A percentile compares a stretch with the other conserved stretches of the same genome.
Evolutionary conservation across 2,888 invertebrate species (phyloP).

Genomic region (Patella depressa): DNA sequence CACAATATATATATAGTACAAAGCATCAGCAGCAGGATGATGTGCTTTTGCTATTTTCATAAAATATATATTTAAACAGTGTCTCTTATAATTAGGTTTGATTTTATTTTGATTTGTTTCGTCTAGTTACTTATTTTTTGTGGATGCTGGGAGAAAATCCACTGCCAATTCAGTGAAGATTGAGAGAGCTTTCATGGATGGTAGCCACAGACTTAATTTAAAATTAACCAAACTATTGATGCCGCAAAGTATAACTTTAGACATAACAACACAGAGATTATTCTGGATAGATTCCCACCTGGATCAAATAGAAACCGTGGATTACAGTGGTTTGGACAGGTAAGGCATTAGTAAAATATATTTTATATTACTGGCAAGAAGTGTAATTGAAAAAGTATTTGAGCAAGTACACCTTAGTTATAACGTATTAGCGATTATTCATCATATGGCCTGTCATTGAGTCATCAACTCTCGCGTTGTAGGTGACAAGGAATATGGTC

Average conservation of each 20-base stretch:
- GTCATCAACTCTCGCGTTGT: too few species aligned
- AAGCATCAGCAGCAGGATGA: not conserved
- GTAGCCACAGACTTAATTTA: constrained; percentile 79
- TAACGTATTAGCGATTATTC: too few species aligned
- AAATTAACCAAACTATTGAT: constrained; percentile 94
- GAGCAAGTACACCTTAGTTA: too few species aligned
- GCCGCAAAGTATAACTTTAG: constrained; percentile 91
- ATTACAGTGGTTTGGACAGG: constrained; percentile 89
- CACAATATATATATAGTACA: not conserved
- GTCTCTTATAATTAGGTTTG: not conserved
- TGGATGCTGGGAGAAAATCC: constrained; percentile 74
- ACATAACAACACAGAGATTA: constrained; percentile 89
- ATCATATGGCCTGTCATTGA: too few species aligned
- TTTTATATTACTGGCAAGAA: too few species aligned
- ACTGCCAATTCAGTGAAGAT: constrained; percentile 79
- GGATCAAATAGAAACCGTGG: constrained; percentile 95
- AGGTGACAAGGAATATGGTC: too few species aligned
- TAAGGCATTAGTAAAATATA: constrained; percentile 54
- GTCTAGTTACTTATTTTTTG: constrained; percentile 74
- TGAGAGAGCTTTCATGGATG: constrained; percentile 84
- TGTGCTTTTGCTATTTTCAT: not conserved
- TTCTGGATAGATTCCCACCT: constrained; percentile 97
- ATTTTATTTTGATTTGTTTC: constrained; percentile 53
- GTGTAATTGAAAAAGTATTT: too few species aligned
- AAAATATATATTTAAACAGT: not conserved